Evolutionary conservation across 2,888 invertebrate genomes (phyloP), one percentile per base, ranked within the genome.

Genomic region (Tetragonisca angustula): DNA sequence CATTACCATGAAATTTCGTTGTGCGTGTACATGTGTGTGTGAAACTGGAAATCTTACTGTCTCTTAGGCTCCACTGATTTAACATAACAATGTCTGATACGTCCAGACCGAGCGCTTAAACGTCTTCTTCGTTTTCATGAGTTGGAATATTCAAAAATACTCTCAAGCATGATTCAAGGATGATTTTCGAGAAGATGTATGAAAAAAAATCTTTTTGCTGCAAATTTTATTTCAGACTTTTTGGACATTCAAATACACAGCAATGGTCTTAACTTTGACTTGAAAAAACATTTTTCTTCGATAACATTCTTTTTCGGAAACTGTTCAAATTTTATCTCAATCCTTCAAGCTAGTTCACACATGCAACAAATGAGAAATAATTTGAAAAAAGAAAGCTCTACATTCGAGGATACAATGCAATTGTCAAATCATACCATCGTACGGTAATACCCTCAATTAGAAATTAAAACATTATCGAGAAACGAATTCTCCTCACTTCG

Each of bases 1-100:
- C 70, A 68, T 11, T 32, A 56, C 27, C 76, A 43, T 27, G 49
- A 17, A 64, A 32, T 43, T 32, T n/a, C 64, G 50, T 52, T 81
- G 43, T 43, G 43, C 9, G 43, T 11, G 43, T 43, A 2, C 0
- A 6, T 36, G 36, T 36, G 36, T 36, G 36, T 36, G 36, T 36
- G 36, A 27, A 27, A 27, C 27, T 9, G 36, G 43, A 17, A 32
- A 50, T 52, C 69, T 56, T 43, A 11, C n/a, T 56, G 2, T n/a
- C n/a, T 56, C n/a, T n/a, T n/a, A 56, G 15, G 5, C n/a, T 56
- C n/a, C 56, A 56, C 13, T n/a, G 15, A 11, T 56, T 56, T 56
- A n/a, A 56, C 56, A n/a, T 56, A 43, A 56, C 15, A 56, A 5
- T 15, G 56, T n/a, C 15, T 15, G 5, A 15, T 43, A 43, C 43